Conservation (phyloP, 2,888 invertebrate genomes). For the Kuschelorhynchus macadamiae region DNA sequence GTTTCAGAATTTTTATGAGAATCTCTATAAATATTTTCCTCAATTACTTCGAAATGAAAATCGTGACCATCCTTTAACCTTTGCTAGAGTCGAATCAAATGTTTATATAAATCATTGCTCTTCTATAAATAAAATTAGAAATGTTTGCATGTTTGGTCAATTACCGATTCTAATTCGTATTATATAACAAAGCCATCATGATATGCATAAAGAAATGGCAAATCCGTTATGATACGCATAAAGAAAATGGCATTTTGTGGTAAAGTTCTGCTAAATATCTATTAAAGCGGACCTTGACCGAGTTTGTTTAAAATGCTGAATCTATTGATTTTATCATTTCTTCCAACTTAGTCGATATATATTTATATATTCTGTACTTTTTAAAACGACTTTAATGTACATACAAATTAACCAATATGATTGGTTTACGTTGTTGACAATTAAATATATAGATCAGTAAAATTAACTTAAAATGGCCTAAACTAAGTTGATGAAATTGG, state of each 20-base stretch:
- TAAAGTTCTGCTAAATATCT: slow-evolving; percentile 26
- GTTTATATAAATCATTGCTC: slow-evolving; percentile 17
- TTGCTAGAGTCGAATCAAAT: slow-evolving; percentile 12
- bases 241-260: slow-evolving; percentile 23
- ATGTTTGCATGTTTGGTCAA: slow-evolving; percentile 33
- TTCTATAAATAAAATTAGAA: slow-evolving; percentile 33
- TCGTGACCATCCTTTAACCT: slow-evolving; percentile 22
- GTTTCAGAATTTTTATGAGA: too few relatives aligned
- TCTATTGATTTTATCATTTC: slow-evolving; percentile 25
- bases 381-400: background rate
- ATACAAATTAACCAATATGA: too few relatives aligned
- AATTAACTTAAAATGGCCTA: too few relatives aligned
- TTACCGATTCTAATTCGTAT: slow-evolving; percentile 21
- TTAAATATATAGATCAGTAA: too few relatives aligned
- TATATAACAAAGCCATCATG: slow-evolving; percentile 18
- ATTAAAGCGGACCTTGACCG: slow-evolving; percentile 28
- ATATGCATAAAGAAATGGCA: slow-evolving; percentile 11
- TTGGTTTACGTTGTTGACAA: too few relatives aligned
- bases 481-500: too few relatives aligned
- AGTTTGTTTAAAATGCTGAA: slow-evolving; percentile 22
- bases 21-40: background rate
- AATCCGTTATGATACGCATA: too few relatives aligned
- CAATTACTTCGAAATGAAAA: slow-evolving; percentile 5
- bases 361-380: background rate
- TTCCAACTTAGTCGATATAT: background rate